phyloP scores from a whole-genome alignment of 1,140 invertebrate species.

The Charaxes varanes region DNA sequence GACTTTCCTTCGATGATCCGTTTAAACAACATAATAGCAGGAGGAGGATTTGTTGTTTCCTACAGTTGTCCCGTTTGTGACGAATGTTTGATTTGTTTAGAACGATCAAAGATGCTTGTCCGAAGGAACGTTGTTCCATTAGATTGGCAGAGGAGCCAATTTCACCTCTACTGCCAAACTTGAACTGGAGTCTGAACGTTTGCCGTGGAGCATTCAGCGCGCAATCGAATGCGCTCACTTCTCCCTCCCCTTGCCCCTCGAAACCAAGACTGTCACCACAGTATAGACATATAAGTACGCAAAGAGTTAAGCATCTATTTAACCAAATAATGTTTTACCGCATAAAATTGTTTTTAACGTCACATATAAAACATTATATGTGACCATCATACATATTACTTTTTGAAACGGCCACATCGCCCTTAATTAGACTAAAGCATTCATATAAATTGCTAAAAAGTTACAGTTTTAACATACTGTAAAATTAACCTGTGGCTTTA shows the following conservation, averaged over 20 bases:
- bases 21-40: conserved; percentile 74
- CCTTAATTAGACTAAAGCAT: too few species aligned
- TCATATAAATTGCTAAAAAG: too few species aligned
- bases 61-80: conserved; percentile 60
- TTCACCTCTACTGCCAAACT: conserved; percentile 61
- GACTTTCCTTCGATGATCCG: conserved; percentile 74
- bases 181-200: conserved; percentile 33
- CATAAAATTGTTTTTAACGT: too few species aligned
- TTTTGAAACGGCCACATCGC: too few species aligned
- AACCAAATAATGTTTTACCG: too few species aligned
- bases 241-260: conserved; percentile 15
- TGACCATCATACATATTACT: too few species aligned
- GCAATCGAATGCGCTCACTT: conserved; percentile 35
- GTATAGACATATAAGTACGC: conserved; percentile 18
- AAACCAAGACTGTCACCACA: conserved; percentile 28
- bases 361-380: too few species aligned
- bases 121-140: conserved; percentile 71
- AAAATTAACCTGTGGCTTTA: too few species aligned
- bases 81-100: conserved; percentile 66
- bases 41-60: conserved; percentile 69
- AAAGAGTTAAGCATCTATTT: too few species aligned
- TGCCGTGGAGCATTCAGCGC: conserved; percentile 13
- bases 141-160: conserved; percentile 65
- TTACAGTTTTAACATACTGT: too few species aligned
- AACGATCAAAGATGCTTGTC: conserved; percentile 52